Evolutionary conservation across 1,140 invertebrate species (phyloP), one percentile per base, ranked within the genome.

Genomic region (Anastrepha obliqua): DNA sequence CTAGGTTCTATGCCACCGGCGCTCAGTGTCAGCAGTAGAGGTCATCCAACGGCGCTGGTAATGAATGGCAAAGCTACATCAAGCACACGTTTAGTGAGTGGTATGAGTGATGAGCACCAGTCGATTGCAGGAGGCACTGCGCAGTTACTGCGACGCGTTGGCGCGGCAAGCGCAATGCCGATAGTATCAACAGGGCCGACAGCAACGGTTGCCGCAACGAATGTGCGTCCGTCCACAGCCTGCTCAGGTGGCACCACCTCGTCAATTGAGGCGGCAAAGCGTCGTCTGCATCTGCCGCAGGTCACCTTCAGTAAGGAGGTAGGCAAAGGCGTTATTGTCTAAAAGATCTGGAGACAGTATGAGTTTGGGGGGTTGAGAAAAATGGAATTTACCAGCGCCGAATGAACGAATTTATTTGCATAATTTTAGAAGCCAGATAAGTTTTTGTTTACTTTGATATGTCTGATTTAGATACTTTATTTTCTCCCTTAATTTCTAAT

Each of bases 301-400:
- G 96, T 97, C 90, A 97, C 97, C 55, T 97, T 97, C 94, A 97
- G 95, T 91, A 96, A 96, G 93, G 97, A 97, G 97, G 92, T 93
- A 92, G 92, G 93, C 90, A 91, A 94, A 89, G 95, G 95, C 78
- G 95, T 96, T 88, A 95, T 96, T 89, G 95, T 96, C 89, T 96
- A 88, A 90, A 9, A 62, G 13, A 86, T 47, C 9, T 11, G 29
- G 29, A 29, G 29, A 47, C 39, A 20, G 9, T 42, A 44, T 81
- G 67, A 9, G 4, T 7, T 29, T 81, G 15, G 5, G 51, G 8
- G 15, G 15, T 87, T 87, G 9, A 51, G 44, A 51, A 51, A n/a
- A 55, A n/a, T 15, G 47, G 4, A 7, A 47, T 13, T 15, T 67
- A 20, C 64, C 64, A 44, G 6, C 15, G 9, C n/a, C 15, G 15